Evolutionary conservation across 1,140 invertebrate species (phyloP).

Genomic region (Thalassaphorura encarpata): DNA sequence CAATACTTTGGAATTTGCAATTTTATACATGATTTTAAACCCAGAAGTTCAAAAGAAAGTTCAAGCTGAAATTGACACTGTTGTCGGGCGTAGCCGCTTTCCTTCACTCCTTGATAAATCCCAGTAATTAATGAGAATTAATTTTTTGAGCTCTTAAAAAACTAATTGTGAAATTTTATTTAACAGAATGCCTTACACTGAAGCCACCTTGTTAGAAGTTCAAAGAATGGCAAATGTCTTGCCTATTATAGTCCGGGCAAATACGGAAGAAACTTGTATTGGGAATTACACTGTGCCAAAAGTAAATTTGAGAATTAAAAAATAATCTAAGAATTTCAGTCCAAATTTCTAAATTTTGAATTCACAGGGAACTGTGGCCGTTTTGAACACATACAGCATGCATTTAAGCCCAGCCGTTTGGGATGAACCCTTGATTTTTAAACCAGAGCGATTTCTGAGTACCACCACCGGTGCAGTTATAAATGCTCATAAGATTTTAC

Average conservation of each 20-base stretch:
- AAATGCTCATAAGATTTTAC: slow-evolving; percentile 7
- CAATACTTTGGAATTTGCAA: slow-evolving; percentile 61
- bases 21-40: slow-evolving; percentile 62
- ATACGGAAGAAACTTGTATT: background rate
- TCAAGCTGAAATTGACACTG: slow-evolving; percentile 64
- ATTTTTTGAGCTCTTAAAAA: too few relatives aligned
- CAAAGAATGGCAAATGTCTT: slow-evolving; percentile 9
- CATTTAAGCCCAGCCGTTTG: background rate
- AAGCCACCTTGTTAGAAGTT: slow-evolving; percentile 18
- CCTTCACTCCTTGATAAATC: too few relatives aligned
- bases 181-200: slow-evolving; percentile 23
- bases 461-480: background rate
- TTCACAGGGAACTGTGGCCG: background rate
- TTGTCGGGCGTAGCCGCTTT: slow-evolving; percentile 55
- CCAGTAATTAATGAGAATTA: too few relatives aligned
- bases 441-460: background rate
- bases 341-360: background rate
- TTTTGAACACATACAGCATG: background rate
- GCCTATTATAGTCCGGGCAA: slow-evolving; percentile 46
- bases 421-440: background rate
- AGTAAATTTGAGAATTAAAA: background rate
- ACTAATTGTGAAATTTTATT: too few relatives aligned
- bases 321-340: too few relatives aligned
- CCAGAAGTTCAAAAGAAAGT: slow-evolving; percentile 66
- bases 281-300: background rate